A percentile compares a stretch with the other conserved stretches of the same genome.
Conservation (phyloP, 2,888 invertebrate species). For the Petrolisthes manimaculis region DNA sequence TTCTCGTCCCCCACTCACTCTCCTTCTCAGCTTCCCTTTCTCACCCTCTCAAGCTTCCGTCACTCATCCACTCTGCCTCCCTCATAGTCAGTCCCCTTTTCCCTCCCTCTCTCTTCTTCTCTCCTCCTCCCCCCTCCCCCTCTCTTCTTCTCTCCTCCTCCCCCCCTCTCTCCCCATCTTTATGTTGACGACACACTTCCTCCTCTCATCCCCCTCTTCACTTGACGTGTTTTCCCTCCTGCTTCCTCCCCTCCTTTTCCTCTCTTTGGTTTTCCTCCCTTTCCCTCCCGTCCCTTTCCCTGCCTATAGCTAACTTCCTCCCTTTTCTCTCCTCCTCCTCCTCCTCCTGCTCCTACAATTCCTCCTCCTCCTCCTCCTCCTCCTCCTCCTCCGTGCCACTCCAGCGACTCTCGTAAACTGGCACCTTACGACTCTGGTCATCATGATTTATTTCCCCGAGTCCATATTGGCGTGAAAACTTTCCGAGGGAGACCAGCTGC, state of each 20-base stretch:
- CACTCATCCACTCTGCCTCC: no score
- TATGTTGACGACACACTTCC: not conserved
- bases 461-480: conserved; percentile 48
- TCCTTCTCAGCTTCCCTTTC: not conserved
- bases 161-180: not conserved
- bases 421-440: conserved; percentile 37
- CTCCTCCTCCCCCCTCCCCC: conserved; percentile 4
- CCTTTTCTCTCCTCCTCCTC: not conserved
- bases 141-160: conserved; percentile 31
- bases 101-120: conserved; percentile 25
- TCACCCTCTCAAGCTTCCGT: not conserved
- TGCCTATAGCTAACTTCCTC: not conserved
- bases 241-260: not conserved
- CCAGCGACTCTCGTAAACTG: conserved; percentile 15
- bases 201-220: not conserved
- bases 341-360: not conserved
- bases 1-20: not conserved
- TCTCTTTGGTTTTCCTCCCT: not conserved
- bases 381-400: not conserved
- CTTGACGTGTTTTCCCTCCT: not conserved
- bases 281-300: not conserved
- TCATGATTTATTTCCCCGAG: conserved; percentile 44
- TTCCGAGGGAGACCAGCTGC: conserved; percentile 24
- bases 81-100: not conserved
- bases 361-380: not conserved